A percentile compares a stretch with the other conserved stretches of the same genome.
These are phyloP conservation scores for Ceratitis capitata DNA, from an alignment of 1,140 invertebrate genomes.

Conservation along the genomic window DNA sequence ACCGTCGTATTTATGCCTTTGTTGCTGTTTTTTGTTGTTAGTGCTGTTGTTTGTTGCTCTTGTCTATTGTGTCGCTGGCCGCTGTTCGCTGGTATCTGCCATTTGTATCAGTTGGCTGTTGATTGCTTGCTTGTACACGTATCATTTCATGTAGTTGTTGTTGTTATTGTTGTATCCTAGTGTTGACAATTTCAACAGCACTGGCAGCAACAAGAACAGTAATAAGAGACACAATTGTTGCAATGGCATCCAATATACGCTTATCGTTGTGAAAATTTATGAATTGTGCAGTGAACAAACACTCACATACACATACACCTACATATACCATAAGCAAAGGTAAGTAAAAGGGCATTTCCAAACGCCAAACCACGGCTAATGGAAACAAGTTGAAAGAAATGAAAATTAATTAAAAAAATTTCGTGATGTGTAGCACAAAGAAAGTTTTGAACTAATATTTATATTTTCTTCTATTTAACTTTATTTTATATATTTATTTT, in stretches of 20 bases:
- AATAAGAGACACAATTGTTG: background rate
- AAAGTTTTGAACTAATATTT: too few relatives aligned
- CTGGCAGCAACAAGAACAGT: background rate
- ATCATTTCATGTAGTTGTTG: background rate
- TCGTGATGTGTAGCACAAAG: too few relatives aligned
- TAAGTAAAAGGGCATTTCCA: too few relatives aligned
- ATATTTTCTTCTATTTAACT: too few relatives aligned
- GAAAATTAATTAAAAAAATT: too few relatives aligned
- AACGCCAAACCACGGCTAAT: too few relatives aligned
- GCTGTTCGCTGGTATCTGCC: background rate
- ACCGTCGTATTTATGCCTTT: background rate
- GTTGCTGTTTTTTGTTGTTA: background rate
- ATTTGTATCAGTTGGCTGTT: conserved; percentile 24
- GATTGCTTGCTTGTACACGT: conserved; percentile 17
- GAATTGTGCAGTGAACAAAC: conserved; percentile 46
- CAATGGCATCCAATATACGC: conserved; percentile 45
- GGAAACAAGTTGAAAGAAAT: too few relatives aligned
- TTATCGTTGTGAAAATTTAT: conserved; percentile 60
- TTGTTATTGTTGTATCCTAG: background rate
- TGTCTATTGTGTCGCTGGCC: background rate
- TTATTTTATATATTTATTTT: too few relatives aligned
- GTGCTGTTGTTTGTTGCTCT: background rate
- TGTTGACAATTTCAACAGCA: conserved; percentile 21
- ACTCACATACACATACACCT: background rate
- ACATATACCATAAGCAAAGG: background rate